Conservation (phyloP, 2,113 vertebrate species). For the Pelobates fuscus region DNA sequence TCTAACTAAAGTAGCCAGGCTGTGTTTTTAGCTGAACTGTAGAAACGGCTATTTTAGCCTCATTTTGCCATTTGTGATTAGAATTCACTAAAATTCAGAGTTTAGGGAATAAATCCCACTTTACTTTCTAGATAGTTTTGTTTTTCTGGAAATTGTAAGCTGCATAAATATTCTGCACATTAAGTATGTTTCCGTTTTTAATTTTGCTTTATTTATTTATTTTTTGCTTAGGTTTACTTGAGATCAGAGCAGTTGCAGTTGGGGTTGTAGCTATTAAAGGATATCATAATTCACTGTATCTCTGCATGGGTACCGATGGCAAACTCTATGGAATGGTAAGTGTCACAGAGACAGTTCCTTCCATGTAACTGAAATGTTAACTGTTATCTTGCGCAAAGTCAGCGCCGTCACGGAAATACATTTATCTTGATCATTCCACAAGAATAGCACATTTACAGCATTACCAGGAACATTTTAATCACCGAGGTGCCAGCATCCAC, state of each 20-base stretch:
- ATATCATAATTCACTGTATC: constrained; percentile 76
- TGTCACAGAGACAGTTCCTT: not conserved
- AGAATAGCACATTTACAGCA: not conserved
- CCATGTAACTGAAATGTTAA: not conserved
- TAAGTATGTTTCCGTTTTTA: too few species aligned
- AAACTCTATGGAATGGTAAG: constrained; percentile 83
- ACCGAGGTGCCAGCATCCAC: not conserved
- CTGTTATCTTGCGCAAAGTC: too few species aligned
- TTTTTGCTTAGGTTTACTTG: constrained; percentile 78
- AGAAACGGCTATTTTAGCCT: too few species aligned
- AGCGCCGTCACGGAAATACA: too few species aligned
- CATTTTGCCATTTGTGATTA: too few species aligned
- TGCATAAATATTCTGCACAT: too few species aligned
- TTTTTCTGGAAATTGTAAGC: too few species aligned
- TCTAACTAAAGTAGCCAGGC: too few species aligned
- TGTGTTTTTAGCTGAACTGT: too few species aligned
- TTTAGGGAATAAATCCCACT: too few species aligned
- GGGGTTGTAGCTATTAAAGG: constrained; percentile 88
- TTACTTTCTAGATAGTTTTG: too few species aligned
- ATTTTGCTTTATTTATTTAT: constrained; percentile 2
- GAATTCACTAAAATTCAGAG: too few species aligned
- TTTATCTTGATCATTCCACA: not conserved
- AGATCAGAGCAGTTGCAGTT: constrained; percentile 81
- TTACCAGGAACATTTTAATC: not conserved
- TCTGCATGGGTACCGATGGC: constrained; percentile 84